Conservation (phyloP, 1,140 invertebrate species). For the Atopsyche davidsoni region DNA sequence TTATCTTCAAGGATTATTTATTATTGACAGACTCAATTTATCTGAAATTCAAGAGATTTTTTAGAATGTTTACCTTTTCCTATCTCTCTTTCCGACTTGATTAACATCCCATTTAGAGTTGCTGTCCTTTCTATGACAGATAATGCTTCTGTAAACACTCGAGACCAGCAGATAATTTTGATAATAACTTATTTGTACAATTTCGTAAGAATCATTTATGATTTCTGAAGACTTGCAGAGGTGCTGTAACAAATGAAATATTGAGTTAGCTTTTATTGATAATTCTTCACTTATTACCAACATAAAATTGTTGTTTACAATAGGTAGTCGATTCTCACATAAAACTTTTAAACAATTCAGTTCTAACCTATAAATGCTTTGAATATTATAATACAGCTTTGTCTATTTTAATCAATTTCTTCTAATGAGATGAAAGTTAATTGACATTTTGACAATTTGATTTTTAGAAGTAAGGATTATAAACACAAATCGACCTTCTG, state of each 20-base stretch:
- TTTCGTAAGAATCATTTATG: constrained; percentile 73
- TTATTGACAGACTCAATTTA: constrained; percentile 12
- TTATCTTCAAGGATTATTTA: constrained; percentile 16
- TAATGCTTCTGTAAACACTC: constrained; percentile 69
- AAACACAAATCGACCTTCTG: no score
- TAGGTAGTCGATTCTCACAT: no score
- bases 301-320: background rate
- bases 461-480: no score
- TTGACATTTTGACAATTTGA: no score
- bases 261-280: background rate
- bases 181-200: constrained; percentile 79
- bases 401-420: no score
- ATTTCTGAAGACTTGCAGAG: constrained; percentile 76
- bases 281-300: background rate
- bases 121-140: constrained; percentile 63
- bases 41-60: constrained; percentile 17
- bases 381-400: no score
- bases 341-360: no score
- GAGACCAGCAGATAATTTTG: constrained; percentile 73
- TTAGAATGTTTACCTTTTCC: constrained; percentile 61
- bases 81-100: constrained; percentile 80
- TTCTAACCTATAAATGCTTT: no score
- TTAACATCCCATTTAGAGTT: constrained; percentile 58
- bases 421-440: no score
- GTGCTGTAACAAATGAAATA: constrained; percentile 55